A percentile compares a stretch with the other conserved stretches of the same genome.
phyloP scores from a whole-genome alignment of 2,888 invertebrate species.

The Drosophila mercatorum region DNA sequence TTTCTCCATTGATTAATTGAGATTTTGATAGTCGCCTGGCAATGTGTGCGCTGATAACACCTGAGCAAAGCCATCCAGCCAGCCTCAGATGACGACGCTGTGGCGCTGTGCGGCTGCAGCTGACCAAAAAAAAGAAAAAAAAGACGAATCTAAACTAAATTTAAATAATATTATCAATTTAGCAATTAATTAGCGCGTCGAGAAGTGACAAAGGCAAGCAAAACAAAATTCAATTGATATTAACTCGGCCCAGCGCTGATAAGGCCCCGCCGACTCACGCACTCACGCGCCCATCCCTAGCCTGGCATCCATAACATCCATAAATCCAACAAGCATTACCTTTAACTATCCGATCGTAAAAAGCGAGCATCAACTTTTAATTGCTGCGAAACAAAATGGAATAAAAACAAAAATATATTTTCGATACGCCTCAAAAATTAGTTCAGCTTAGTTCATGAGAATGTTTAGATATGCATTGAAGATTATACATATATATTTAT shows the following conservation, averaged over 20 bases:
- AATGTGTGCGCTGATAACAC: slow-evolving; percentile 44
- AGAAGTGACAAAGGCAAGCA: slow-evolving; percentile 23
- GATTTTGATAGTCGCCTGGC: slow-evolving; percentile 22
- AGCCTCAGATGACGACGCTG: slow-evolving; percentile 16
- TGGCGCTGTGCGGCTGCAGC: slow-evolving; percentile 13
- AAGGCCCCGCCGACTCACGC: neutral
- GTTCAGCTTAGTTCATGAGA: neutral
- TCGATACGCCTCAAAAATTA: neutral
- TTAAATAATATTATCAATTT: slow-evolving; percentile 54
- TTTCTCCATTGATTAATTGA: slow-evolving; percentile 41
- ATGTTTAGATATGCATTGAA: neutral
- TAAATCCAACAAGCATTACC: neutral
- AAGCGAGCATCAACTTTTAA: neutral
- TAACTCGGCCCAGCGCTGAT: slow-evolving; percentile 30
- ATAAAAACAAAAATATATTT: neutral
- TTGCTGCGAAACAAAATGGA: neutral
- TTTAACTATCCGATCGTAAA: neutral
- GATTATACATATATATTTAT: neutral
- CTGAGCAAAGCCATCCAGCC: slow-evolving; percentile 19
- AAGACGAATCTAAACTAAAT: slow-evolving; percentile 29
- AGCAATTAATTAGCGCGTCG: slow-evolving; percentile 39
- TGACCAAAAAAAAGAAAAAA: slow-evolving; percentile 12
- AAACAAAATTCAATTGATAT: slow-evolving; percentile 28
- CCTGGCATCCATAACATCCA: neutral
- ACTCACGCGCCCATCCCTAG: slow-evolving; percentile 7